Evolutionary conservation across 2,113 vertebrate genomes (phyloP).

Genomic region (Ammodramus savannarum): DNA sequence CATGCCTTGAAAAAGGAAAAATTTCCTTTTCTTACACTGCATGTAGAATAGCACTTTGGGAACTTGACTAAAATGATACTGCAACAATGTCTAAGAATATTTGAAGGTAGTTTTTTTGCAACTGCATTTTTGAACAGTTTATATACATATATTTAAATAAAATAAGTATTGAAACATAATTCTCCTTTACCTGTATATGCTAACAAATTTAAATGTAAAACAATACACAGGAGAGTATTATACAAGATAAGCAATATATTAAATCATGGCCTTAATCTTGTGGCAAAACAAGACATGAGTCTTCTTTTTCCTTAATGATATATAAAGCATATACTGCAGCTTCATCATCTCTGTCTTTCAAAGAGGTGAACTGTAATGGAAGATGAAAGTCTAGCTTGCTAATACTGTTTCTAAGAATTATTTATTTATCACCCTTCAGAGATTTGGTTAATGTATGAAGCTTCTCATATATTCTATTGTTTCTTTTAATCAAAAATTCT

Average conservation of each 20-base stretch:
- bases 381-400: neutral
- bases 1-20: neutral
- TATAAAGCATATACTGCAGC: neutral
- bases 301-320: neutral
- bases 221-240: neutral
- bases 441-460: neutral
- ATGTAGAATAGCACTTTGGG: neutral
- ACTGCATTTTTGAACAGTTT: neutral
- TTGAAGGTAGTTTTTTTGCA: neutral
- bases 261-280: neutral
- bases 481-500: neutral
- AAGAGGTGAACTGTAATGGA: neutral
- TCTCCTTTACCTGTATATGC: neutral
- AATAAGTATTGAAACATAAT: neutral
- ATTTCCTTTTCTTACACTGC: neutral
- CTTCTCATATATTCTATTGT: neutral
- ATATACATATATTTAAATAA: neutral
- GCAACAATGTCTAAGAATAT: neutral
- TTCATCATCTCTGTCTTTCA: neutral
- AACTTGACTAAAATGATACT: neutral
- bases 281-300: neutral
- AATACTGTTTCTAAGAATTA: neutral
- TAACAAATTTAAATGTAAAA: neutral
- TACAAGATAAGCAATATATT: neutral
- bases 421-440: neutral